Conservation (phyloP, 2,797 vertebrate genomes). For the Allobates femoralis region DNA sequence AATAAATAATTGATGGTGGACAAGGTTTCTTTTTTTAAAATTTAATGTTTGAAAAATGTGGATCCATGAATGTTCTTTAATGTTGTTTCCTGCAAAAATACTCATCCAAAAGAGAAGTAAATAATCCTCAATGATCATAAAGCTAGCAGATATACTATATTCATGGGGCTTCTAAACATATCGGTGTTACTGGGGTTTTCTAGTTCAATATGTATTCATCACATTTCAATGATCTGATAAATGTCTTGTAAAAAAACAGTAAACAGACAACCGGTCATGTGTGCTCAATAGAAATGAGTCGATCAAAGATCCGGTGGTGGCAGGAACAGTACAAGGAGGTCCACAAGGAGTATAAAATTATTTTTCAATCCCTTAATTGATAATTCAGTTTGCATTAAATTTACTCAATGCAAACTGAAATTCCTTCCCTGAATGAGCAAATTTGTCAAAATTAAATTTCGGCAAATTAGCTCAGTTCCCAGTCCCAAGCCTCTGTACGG, state of each 20-base stretch:
- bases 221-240: neutral
- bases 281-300: too few relatives aligned
- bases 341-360: too few relatives aligned
- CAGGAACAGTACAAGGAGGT: too few relatives aligned
- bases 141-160: neutral
- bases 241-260: neutral
- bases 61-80: neutral
- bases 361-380: too few relatives aligned
- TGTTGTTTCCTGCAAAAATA: neutral
- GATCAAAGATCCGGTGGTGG: too few relatives aligned
- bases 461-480: too few relatives aligned
- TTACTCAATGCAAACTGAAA: too few relatives aligned
- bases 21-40: neutral
- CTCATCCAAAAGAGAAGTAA: neutral
- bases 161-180: neutral
- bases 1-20: slow-evolving; percentile 14
- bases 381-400: too few relatives aligned
- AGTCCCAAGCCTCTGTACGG: too few relatives aligned
- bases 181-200: neutral
- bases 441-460: too few relatives aligned
- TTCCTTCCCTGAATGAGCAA: too few relatives aligned
- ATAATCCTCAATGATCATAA: neutral
- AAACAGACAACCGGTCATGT: neutral
- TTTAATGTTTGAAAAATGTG: slow-evolving; percentile 6
- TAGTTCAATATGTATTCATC: neutral